Evolutionary conservation across 2,797 vertebrate genomes (phyloP), one percentile per base, ranked within the genome.

Genomic region (Rhodeus uyekii): DNA sequence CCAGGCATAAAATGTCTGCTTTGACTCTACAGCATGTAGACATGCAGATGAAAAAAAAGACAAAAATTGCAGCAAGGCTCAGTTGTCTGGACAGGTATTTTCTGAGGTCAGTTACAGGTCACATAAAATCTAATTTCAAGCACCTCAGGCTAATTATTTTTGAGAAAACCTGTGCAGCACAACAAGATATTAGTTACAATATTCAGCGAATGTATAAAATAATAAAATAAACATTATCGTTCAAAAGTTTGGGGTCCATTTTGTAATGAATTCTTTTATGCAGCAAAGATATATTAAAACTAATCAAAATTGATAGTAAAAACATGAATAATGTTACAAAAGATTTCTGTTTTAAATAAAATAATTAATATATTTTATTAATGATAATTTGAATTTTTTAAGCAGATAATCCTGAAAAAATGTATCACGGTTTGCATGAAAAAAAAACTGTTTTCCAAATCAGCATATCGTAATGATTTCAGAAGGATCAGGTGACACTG

Each of bases 1-100:
- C 61, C 53, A 48, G 39, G 71, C 82, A 67, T 87, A 80, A 87
- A 85, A 85, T 87, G 81, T 85, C 77, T 65, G 74, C 65, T 85
- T 78, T 75, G 79, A 81, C 81, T 84, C 67, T 13, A 73, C 61
- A 53, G 82, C 32, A 19, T 58, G 55, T 22, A 46, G 75, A 32
- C 73, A 22, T 46, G 38, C 22, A 64, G 46, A 14, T 27, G 13
- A n/a, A 48, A 72, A 78, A 29, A 44, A 68, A 83, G 75, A 73
- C 53, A 55, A 32, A 82, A 77, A 69, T 82, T 29, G 53, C 74
- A 79, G 24, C 34, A 27, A 60, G 55, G 5, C 81, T 27, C 9
- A 18, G 5, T 4, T 65, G 32, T 67, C 10, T 53, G 10, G n/a
- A 6, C 16, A 53, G 16, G 19, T 2, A 34, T 48, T 19, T 3